A percentile compares a stretch with the other conserved stretches of the same genome.
Evolutionary conservation across 35 echinoderm and acorn worm genomes (phyloP).

Genomic region (Anneissia japonica): DNA sequence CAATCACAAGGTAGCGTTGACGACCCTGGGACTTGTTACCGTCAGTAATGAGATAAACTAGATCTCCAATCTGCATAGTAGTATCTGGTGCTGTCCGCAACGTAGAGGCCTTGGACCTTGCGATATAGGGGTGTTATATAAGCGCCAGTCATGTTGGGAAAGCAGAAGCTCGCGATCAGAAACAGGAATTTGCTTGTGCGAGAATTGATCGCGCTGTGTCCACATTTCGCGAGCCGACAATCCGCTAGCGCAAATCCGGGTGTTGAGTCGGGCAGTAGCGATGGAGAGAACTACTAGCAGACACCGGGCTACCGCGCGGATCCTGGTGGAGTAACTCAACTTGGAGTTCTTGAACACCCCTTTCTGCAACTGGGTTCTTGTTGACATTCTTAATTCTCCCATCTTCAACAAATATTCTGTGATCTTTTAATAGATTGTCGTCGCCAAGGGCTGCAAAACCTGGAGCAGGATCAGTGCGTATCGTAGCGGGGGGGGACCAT

Average conservation of each 20-base stretch:
- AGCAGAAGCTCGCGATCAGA: background rate
- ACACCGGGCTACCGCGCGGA: background rate
- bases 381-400: conserved; percentile 52
- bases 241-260: background rate
- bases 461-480: background rate
- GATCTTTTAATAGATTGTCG: background rate
- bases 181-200: background rate
- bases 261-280: background rate
- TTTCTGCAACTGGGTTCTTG: conserved; percentile 64
- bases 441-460: background rate
- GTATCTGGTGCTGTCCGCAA: background rate
- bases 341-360: conserved; percentile 54
- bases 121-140: background rate
- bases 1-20: conserved; percentile 18
- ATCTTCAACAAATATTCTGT: conserved; percentile 40
- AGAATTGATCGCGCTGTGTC: conserved; percentile 24
- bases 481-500: background rate
- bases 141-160: background rate
- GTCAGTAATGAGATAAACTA: background rate
- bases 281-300: background rate
- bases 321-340: conserved; percentile 31
- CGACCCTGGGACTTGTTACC: conserved; percentile 30
- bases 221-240: conserved; percentile 20
- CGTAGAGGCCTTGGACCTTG: background rate
- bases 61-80: background rate